Base-by-base conservation (phyloP, 2,888 invertebrate species). In the Hybos culiciformis region DNA sequence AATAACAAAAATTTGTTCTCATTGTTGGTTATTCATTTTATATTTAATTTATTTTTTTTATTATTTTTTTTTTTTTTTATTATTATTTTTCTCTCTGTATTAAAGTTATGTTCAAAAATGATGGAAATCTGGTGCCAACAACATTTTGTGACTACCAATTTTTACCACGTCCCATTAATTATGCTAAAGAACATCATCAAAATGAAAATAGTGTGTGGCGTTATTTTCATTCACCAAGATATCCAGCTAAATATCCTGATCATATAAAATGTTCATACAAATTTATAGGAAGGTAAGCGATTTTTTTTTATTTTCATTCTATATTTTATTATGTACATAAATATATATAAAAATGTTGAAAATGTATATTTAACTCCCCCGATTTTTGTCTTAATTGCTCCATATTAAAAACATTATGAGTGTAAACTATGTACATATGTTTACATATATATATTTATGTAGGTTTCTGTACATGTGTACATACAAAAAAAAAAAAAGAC, bases 231-330 rank as follows among this genome's bases (percentile, higher is more conserved):
- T 94, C 94, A 42, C 94, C 94, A 1, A 80, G 86, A 45, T 96
- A 93, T 72, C 96, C 96, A 49, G 93, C 94, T 55, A 83, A 84
- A 56, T 96, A 96, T 67, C 93, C 94, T 17, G 84, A 83, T 63
- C 87, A 91, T 64, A 79, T 88, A 57, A 77, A 83, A 58, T 94
- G 93, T 68, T 78, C 85, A 46, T 91, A 88, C 69, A 79, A 83
- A 59, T 86, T 96, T 62, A 77, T 83, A 56, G 93, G 92, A 42
- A 80, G 84, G 85, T 85, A 53, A 38, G n/a, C n/a, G n/a, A n/a
- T n/a, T n/a, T n/a, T n/a, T n/a, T n/a, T n/a, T n/a, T n/a, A n/a
- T n/a, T n/a, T n/a, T n/a, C n/a, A n/a, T n/a, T n/a, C n/a, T n/a
- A n/a, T n/a, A n/a, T n/a, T n/a, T n/a, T n/a, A n/a, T n/a, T n/a